These are phyloP conservation scores for Anableps anableps DNA, from an alignment of 2,797 vertebrate genomes.

Conservation along the genomic window DNA sequence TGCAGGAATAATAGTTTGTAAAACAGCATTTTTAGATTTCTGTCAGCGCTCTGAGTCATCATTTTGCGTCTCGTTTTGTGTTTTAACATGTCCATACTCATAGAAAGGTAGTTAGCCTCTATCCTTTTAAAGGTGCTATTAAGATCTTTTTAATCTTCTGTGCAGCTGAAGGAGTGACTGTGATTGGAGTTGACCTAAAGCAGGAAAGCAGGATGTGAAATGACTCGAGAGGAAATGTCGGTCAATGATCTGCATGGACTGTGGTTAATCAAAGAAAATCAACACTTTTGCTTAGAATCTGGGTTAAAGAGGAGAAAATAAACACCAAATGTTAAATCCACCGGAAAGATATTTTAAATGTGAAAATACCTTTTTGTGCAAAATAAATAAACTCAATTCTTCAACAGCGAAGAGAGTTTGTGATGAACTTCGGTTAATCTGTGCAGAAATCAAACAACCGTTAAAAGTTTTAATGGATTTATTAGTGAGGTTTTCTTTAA, in stretches of 20 bases:
- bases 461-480: conserved; percentile 61
- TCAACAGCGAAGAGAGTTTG: conserved; percentile 58
- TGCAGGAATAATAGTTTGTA: conserved; percentile 16
- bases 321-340: conserved; percentile 46
- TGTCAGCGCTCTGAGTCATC: conserved; percentile 60
- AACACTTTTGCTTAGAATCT: conserved; percentile 43
- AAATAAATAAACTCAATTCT: conserved; percentile 72
- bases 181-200: conserved; percentile 55
- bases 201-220: conserved; percentile 65
- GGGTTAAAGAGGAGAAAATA: conserved; percentile 43
- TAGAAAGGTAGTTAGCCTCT: conserved; percentile 54
- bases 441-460: conserved; percentile 10
- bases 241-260: conserved; percentile 51
- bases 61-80: conserved; percentile 59
- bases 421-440: conserved; percentile 44
- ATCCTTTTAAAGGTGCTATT: conserved; percentile 79
- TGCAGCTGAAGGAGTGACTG: conserved; percentile 78
- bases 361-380: conserved; percentile 70
- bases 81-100: conserved; percentile 52
- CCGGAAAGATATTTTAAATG: conserved; percentile 58
- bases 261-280: conserved; percentile 42
- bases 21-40: conserved; percentile 35
- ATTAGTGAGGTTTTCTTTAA: conserved; percentile 64
- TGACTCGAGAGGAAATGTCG: conserved; percentile 60
- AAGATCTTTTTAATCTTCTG: conserved; percentile 76